Evolutionary conservation across 2,888 invertebrate genomes (phyloP).

Genomic region (Theodoxus fluviatilis): DNA sequence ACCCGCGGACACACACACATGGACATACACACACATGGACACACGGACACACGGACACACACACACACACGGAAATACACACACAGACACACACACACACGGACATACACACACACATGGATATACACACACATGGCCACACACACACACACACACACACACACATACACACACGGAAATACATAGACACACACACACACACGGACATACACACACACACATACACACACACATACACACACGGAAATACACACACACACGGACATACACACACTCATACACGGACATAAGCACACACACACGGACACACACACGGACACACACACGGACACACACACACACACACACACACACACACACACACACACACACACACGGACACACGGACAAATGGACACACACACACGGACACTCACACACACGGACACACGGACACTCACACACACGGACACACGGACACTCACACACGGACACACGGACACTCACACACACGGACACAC

Average conservation of each 20-base stretch:
- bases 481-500: neutral
- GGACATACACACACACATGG: too few species aligned
- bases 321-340: neutral
- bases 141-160: too few species aligned
- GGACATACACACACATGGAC: too few species aligned
- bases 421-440: too few species aligned
- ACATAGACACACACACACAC: too few species aligned
- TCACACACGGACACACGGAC: neutral
- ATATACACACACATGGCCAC: too few species aligned
- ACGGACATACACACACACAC: too few species aligned
- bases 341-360: constrained; percentile 4
- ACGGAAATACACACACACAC: neutral
- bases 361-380: neutral
- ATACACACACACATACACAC: neutral
- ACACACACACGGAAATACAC: too few species aligned
- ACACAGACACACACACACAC: too few species aligned
- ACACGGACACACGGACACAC: too few species aligned
- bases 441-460: neutral
- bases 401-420: neutral
- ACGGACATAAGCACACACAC: neutral
- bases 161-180: too few species aligned
- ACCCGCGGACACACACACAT: too few species aligned
- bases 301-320: neutral
- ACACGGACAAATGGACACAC: neutral
- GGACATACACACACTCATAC: neutral